These are phyloP conservation scores for Drosophila engyochracea DNA, from an alignment of 2,888 invertebrate species.

Conservation along the genomic window DNA sequence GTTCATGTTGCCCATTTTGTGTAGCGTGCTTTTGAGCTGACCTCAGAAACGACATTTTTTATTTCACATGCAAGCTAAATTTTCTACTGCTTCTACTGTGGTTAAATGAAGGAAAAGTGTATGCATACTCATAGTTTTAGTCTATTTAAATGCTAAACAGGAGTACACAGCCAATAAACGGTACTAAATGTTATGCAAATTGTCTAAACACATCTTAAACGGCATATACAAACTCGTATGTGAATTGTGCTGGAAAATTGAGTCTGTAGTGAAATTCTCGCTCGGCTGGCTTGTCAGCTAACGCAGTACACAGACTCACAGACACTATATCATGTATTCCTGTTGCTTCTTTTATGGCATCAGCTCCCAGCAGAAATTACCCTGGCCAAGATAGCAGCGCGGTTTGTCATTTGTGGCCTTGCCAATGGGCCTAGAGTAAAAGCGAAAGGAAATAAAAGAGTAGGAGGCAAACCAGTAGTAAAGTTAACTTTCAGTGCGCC, in stretches of 20 bases:
- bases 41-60: conserved; percentile 22
- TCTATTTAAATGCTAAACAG: conserved; percentile 67
- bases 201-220: conserved; percentile 17
- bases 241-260: conserved; percentile 15
- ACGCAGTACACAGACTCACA: conserved; percentile 1
- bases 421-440: conserved; percentile 2
- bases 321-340: conserved; percentile 37
- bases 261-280: conserved; percentile 2
- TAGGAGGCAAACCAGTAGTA: not conserved
- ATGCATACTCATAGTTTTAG: conserved; percentile 17
- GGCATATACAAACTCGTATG: conserved; percentile 4
- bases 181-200: conserved; percentile 65
- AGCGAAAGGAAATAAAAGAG: not conserved
- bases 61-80: conserved; percentile 23
- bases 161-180: conserved; percentile 44
- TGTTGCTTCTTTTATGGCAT: conserved; percentile 54
- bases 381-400: conserved; percentile 32
- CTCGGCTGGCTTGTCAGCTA: conserved; percentile 27
- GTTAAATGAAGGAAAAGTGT: conserved; percentile 1
- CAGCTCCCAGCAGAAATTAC: conserved; percentile 34
- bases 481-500: conserved; percentile 26
- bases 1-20: conserved; percentile 22
- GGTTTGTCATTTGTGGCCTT: conserved; percentile 30
- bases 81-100: not conserved
- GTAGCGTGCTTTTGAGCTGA: conserved; percentile 24